Percentiles rank a stretch among this genome's conserved stretches.
Conservation (phyloP, 2,797 vertebrate genomes). For the Lacerta viridis region DNA sequence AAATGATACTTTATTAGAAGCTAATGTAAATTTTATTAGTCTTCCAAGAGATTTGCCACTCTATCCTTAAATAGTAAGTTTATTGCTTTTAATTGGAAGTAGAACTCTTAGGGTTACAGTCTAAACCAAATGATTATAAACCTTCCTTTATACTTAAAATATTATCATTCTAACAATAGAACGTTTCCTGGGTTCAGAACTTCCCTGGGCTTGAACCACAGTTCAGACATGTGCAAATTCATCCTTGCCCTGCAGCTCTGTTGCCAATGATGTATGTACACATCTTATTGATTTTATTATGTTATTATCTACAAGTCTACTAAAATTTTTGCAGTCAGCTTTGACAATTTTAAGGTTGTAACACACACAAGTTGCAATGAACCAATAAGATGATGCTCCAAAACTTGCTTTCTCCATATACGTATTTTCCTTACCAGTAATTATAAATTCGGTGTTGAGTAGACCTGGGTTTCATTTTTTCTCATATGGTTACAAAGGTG, state of each 20-base stretch:
- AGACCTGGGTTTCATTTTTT: not conserved
- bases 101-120: not conserved
- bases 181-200: not conserved
- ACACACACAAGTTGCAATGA: not conserved
- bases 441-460: not conserved
- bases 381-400: not conserved
- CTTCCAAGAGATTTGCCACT: not conserved
- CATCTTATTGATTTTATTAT: not conserved
- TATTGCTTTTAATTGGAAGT: not conserved
- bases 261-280: not conserved
- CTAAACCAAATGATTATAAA: not conserved
- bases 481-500: not conserved
- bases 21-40: slow-evolving; percentile 1
- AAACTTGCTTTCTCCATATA: not conserved
- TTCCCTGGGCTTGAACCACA: not conserved
- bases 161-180: not conserved
- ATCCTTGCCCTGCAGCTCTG: not conserved
- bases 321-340: not conserved
- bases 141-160: not conserved
- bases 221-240: not conserved
- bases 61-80: not conserved
- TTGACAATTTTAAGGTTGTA: not conserved
- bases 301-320: not conserved
- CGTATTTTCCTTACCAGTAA: not conserved
- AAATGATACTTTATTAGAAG: not conserved